Evolutionary conservation across 30 jellyfish, hydroid and myxozoan species (phyloP), one percentile per base, ranked within the genome.

Genomic region (Catostylus mosaicus): DNA sequence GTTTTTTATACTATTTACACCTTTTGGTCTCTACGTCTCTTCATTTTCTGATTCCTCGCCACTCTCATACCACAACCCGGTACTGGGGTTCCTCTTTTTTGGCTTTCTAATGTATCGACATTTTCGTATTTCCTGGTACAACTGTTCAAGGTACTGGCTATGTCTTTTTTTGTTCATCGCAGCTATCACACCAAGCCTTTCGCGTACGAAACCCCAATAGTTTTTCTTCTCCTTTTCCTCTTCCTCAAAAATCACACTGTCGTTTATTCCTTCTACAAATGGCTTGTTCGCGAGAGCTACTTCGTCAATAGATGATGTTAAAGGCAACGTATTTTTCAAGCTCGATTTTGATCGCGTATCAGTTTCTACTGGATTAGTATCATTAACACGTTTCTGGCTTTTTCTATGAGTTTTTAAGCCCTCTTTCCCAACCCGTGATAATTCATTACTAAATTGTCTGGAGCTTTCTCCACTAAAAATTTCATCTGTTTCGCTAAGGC

Each of bases 101-200:
- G 92, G 97, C 52, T 73, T 88, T 40, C 97, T 46, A 6, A 88
- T 88, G 66, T 88, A 88, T 26, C 97, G 83, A 67, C 97, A 88
- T 14, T 72, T 22, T 38, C 90, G 84, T 22, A 88, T 88, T 40
- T 79, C 97, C 19, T 73, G 69, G 38, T 67, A 88, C 16, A 88
- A 54, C 34, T 72, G 50, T 8, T 80, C 89, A 26, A 59, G 73
- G n/a, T 87, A 76, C 45, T 75, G 79, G 26, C 77, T 54, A 33
- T 73, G 88, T 27, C 60, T 29, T 77, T 71, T 36, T 12, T 47
- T 63, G 67, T 63, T 71, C 80, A 72, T 82, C 30, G 65, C 52
- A 0, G 90, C 59, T 11, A 88, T 45, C 14, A 0, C 18, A n/a
- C 83, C 48, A 29, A 88, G 75, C 8, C 43, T 67, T 36, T 72